These are phyloP conservation scores for Actenoides lindsayi DNA, from an alignment of 2,113 vertebrate genomes.

Conservation along the genomic window DNA sequence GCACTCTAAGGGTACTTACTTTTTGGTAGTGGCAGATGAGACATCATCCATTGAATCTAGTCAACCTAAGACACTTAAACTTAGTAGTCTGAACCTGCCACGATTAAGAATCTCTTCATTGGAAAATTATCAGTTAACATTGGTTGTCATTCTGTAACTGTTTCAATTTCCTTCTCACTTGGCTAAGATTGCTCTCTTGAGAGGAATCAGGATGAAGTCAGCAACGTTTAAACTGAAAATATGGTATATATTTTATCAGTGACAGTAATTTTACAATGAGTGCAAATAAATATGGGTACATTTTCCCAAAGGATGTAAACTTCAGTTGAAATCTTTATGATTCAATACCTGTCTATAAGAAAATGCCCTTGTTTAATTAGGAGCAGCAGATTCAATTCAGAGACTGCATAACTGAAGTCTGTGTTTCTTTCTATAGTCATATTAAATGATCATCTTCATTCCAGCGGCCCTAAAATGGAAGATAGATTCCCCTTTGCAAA, in stretches of 20 bases:
- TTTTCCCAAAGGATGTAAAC: not conserved
- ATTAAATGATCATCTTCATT: not conserved
- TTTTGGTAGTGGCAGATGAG: not conserved
- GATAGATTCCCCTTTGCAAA: not conserved
- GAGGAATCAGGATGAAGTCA: not conserved
- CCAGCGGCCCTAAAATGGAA: not conserved
- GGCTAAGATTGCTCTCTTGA: not conserved
- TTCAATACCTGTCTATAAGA: not conserved
- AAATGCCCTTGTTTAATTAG: not conserved
- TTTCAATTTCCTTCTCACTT: not conserved
- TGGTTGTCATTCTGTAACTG: not conserved
- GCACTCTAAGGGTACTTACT: not conserved
- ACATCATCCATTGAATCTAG: not conserved
- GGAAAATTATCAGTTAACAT: not conserved
- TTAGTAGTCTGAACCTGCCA: not conserved
- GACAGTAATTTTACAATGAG: not conserved
- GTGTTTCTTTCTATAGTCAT: not conserved
- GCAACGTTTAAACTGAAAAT: not conserved
- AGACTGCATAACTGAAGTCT: not conserved
- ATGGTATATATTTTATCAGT: not conserved
- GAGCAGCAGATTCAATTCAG: not conserved
- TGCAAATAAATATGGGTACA: not conserved
- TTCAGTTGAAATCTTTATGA: not conserved
- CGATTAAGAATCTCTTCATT: not conserved
- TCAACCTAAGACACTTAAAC: rapidly evolving